Evolutionary conservation across 2,888 invertebrate genomes (phyloP), one percentile per base, ranked within the genome.

Genomic region (Sinopyrophorus schimmeli): DNA sequence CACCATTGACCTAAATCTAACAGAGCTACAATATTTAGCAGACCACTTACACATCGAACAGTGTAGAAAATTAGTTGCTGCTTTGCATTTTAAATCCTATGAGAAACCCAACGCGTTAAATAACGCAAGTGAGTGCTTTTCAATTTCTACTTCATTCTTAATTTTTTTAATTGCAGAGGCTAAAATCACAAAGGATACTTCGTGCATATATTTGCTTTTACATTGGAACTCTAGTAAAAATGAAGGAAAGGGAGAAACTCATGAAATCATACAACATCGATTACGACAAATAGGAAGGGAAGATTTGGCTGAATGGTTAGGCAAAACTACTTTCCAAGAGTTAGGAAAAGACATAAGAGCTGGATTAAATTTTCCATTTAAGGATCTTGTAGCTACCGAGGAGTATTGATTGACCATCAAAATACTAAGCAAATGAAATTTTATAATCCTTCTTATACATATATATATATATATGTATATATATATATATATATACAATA

Each of bases 281-380:
- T 67, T 86, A 14, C 74, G 79, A 3, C 82, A 83, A 66, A 71
- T 85, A 44, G 78, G 77, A 12, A 77, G 77, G 55, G 50, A 54
- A 1, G 77, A 81, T 52, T 65, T 85, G 37, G 82, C 84, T 1
- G 76, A 80, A 56, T 83, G 83, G 83, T 63, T 86, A 1, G 80
- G 81, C 5, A 74, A 70, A 48, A 75, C 77, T 0, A 77, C 80
- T 1, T 83, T 81, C 61, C 72, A 75, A 24, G 73, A 80, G 55
- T 64, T 84, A 16, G 75, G 77, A 2, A 66, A 72, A 41, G 79
- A 82, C 48, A 58, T 74, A 26, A 59, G 71, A 32, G 53, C 61
- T 14, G 63, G 64, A 35, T 46, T 73, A 26, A 58, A 65, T 11
- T 44, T 62, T 12, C 68, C 68, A 0, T 65, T 73, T 31, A 55